Conservation (phyloP, 2,888 invertebrate species). For the Drosophila barbarae region DNA sequence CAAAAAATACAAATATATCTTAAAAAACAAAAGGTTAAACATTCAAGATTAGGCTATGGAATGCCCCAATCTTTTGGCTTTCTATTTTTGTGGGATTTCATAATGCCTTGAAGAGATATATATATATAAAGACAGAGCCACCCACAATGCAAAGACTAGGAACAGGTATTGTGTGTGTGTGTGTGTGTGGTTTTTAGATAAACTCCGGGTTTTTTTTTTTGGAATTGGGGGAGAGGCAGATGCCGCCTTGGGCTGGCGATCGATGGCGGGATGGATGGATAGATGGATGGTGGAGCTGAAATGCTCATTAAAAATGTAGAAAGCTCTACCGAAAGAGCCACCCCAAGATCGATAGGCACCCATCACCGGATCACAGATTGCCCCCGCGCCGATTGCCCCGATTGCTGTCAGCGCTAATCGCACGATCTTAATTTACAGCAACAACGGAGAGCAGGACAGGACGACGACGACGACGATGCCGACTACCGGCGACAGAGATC, state of each 20-base stretch:
- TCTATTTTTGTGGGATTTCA: constrained; percentile 5
- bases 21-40: neutral
- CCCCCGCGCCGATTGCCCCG: constrained; percentile 38
- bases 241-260: constrained; percentile 57
- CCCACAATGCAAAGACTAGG: constrained; percentile 12
- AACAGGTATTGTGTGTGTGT: constrained; percentile 19
- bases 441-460: constrained; percentile 43
- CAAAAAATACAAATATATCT: neutral
- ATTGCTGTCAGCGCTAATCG: constrained; percentile 68
- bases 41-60: neutral
- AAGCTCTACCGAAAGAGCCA: constrained; percentile 53
- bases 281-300: constrained; percentile 54
- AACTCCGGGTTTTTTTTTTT: constrained; percentile 33
- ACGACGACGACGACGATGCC: constrained; percentile 8
- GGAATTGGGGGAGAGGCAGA: constrained; percentile 34
- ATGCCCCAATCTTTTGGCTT: neutral
- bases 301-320: constrained; percentile 74
- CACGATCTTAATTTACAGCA: constrained; percentile 72
- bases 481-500: constrained; percentile 49
- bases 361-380: constrained; percentile 21
- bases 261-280: constrained; percentile 35
- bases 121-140: constrained; percentile 9
- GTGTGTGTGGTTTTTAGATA: constrained; percentile 29
- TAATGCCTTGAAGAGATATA: constrained; percentile 2
- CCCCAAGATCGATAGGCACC: constrained; percentile 39